These are phyloP conservation scores for Bradypodion ventrale DNA, from an alignment of 2,797 vertebrate genomes.

Conservation along the genomic window DNA sequence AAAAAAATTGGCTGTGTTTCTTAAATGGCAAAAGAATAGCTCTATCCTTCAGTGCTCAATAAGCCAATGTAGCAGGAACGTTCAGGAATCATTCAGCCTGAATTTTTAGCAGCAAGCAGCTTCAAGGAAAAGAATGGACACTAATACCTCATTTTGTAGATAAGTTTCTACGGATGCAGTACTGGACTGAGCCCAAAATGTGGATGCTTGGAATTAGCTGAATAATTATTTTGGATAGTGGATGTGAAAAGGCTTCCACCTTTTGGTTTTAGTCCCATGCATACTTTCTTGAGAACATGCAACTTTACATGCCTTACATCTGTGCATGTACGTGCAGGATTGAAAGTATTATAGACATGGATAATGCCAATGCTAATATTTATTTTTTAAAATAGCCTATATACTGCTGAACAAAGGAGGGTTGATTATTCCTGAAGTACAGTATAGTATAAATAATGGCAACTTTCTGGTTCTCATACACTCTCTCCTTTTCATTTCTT, in stretches of 20 bases:
- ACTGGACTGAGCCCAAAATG: background rate
- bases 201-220: background rate
- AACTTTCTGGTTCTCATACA: slow-evolving; percentile 38
- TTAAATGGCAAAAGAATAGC: background rate
- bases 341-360: background rate
- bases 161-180: no score
- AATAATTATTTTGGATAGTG: background rate
- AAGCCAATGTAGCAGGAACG: no score
- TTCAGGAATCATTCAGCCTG: no score
- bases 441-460: background rate
- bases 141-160: no score
- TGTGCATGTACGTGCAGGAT: background rate
- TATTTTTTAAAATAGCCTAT: background rate
- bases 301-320: background rate
- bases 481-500: slow-evolving; percentile 24
- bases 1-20: background rate
- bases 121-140: no score
- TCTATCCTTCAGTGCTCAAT: no score
- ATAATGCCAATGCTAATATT: background rate
- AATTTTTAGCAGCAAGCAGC: no score
- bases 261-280: background rate
- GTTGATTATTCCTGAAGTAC: background rate
- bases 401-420: background rate
- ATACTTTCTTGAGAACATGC: background rate
- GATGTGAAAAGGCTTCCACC: background rate